Conservation (phyloP, 2,113 vertebrate species). For the Tauraco erythrolophus region DNA sequence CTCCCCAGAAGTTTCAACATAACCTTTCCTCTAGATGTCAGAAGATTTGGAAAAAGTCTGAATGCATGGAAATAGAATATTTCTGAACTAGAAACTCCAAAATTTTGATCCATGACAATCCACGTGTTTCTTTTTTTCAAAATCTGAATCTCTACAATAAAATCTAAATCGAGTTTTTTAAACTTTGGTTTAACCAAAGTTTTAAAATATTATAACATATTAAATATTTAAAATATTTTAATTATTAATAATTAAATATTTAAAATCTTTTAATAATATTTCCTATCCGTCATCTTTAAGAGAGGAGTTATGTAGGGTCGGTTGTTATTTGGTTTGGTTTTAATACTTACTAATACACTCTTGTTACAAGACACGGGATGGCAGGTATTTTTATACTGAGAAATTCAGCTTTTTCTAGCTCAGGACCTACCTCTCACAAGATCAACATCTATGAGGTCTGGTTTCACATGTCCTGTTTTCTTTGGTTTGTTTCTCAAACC, state of each 20-base stretch:
- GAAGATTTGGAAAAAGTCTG: not conserved
- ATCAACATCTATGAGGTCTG: conserved; percentile 98
- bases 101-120: not conserved
- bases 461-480: conserved; percentile 98
- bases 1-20: not conserved
- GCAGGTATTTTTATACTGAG: not conserved
- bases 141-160: not conserved
- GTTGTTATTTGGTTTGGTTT: not conserved
- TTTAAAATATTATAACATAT: too few species aligned
- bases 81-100: not conserved
- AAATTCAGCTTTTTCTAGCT: not conserved
- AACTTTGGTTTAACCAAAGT: not conserved
- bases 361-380: not conserved
- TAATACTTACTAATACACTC: not conserved
- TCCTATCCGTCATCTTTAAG: not conserved
- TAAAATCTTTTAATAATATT: not conserved
- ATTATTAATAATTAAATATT: too few species aligned
- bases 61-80: not conserved
- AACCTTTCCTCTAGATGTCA: not conserved
- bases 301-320: fast-evolving
- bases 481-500: conserved; percentile 99
- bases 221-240: too few species aligned
- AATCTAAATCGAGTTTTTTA: not conserved
- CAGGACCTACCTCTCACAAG: conserved; percentile 92
- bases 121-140: not conserved